phyloP scores from a whole-genome alignment of 2,797 vertebrate genomes.

The Threskiornis aethiopicus region DNA sequence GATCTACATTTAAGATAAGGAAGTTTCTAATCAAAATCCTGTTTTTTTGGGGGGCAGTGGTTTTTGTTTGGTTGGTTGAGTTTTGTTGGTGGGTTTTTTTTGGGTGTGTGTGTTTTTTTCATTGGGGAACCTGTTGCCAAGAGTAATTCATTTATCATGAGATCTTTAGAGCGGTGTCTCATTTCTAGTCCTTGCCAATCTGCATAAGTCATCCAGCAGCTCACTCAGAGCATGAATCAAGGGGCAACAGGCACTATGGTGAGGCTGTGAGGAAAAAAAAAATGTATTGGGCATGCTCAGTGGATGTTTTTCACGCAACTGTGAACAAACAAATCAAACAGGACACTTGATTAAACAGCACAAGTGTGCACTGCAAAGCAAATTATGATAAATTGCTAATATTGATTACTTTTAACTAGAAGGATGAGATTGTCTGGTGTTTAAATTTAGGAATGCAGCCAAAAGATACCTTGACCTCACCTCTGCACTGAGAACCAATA shows the following conservation, averaged over 20 bases:
- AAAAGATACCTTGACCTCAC: constrained; percentile 63
- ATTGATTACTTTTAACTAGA: constrained; percentile 60
- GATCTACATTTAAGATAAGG: not conserved
- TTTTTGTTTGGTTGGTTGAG: not conserved
- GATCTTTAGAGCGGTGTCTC: not conserved
- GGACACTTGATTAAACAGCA: constrained; percentile 48
- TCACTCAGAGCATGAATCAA: not conserved
- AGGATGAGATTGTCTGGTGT: not conserved
- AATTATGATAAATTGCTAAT: constrained; percentile 57
- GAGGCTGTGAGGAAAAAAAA: not conserved
- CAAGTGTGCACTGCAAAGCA: not conserved
- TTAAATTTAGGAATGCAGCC: constrained; percentile 57
- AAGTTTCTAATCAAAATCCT: not conserved
- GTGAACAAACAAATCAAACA: constrained; percentile 48
- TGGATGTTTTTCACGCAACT: not conserved
- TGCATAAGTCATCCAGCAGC: not conserved
- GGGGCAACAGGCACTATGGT: not conserved
- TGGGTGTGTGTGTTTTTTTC: not conserved
- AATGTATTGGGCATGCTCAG: not conserved
- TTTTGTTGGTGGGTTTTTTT: not conserved
- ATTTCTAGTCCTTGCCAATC: not conserved
- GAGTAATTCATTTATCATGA: not conserved
- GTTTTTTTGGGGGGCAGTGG: rapidly evolving
- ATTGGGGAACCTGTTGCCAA: not conserved
- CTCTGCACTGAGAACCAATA: constrained; percentile 23